These are phyloP conservation scores for Augochlorella aurata DNA, from an alignment of 2,888 invertebrate species.

Conservation along the genomic window DNA sequence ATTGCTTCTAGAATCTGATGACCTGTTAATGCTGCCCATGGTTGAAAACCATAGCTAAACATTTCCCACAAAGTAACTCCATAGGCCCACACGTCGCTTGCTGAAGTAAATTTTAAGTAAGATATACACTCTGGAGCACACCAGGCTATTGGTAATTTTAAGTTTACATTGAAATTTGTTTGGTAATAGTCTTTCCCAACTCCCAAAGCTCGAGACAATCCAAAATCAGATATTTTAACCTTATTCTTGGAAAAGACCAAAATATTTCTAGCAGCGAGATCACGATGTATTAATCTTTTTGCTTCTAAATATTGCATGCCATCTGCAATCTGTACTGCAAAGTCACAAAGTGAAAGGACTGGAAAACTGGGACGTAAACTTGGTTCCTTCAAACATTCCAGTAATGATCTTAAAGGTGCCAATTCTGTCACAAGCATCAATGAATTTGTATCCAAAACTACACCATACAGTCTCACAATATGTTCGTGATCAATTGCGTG, in stretches of 20 bases:
- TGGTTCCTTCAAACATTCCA: constrained; percentile 97
- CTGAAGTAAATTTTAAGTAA: constrained; percentile 96
- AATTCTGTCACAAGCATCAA: constrained; percentile 93
- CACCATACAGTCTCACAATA: constrained; percentile 98
- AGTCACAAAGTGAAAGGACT: constrained; percentile 95
- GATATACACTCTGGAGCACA: constrained; percentile 99
- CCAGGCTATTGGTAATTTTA: constrained; percentile 99
- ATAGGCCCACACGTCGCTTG: constrained; percentile 99
- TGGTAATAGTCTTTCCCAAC: constrained; percentile 99
- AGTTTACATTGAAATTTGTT: constrained; percentile 97
- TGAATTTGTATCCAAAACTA: constrained; percentile 95
- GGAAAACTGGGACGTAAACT: constrained; percentile 95
- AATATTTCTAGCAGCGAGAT: constrained; percentile 98
- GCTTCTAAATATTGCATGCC: constrained; percentile 99
- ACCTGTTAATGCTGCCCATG: constrained; percentile 97
- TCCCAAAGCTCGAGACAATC: constrained; percentile 96
- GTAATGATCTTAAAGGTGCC: constrained; percentile 95
- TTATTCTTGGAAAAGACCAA: constrained; percentile 97
- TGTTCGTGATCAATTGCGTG: constrained; percentile 98
- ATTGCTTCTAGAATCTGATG: constrained; percentile 97
- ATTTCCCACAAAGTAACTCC: constrained; percentile 99
- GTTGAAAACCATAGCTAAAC: constrained; percentile 99
- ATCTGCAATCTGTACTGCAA: constrained; percentile 97
- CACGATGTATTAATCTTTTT: constrained; percentile 97
- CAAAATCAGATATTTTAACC: constrained; percentile 99